A percentile compares a stretch with the other conserved stretches of the same genome.
These are phyloP conservation scores for Phenganax marumi DNA, from an alignment of 92 coral and sea anemone genomes.

Conservation along the genomic window DNA sequence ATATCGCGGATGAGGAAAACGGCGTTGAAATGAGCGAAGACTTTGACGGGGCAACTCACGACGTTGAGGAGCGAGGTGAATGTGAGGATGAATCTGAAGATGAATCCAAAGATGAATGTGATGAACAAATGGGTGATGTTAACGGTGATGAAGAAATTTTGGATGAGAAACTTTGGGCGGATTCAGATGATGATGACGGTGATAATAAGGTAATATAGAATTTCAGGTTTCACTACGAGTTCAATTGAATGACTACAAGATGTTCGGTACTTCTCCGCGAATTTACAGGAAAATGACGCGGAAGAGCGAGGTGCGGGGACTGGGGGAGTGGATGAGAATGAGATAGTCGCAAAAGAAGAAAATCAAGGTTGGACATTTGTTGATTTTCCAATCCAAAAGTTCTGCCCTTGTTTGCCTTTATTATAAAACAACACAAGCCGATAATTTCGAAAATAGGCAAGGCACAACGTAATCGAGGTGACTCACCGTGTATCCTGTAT, in stretches of 20 bases:
- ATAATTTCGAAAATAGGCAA: no score
- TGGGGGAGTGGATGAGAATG: slow-evolving; percentile 73
- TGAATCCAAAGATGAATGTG: slow-evolving; percentile 64
- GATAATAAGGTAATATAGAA: slow-evolving; percentile 3
- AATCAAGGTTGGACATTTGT: slow-evolving; percentile 66
- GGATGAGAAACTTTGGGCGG: slow-evolving; percentile 98
- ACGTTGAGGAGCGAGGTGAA: slow-evolving; percentile 69
- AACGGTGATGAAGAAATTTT: slow-evolving; percentile 82
- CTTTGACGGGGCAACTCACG: slow-evolving; percentile 85
- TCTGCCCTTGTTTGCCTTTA: not conserved
- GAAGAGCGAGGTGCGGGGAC: slow-evolving; percentile 92
- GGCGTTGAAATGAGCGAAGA: slow-evolving; percentile 97
- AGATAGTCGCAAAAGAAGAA: slow-evolving; percentile 92
- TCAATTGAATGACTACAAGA: no score
- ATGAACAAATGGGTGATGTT: slow-evolving; percentile 93
- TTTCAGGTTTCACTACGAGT: no score
- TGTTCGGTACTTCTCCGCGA: not conserved
- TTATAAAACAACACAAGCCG: no score
- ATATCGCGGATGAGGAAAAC: slow-evolving; percentile 73
- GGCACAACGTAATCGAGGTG: no score
- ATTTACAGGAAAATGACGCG: slow-evolving; percentile 62
- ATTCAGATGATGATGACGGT: slow-evolving; percentile 78
- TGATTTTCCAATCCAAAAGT: not conserved
- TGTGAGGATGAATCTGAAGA: slow-evolving; percentile 56
- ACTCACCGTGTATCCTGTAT: not conserved